phyloP scores from a whole-genome alignment of 2,888 invertebrate species.

The Pachliopta kotzebuea region DNA sequence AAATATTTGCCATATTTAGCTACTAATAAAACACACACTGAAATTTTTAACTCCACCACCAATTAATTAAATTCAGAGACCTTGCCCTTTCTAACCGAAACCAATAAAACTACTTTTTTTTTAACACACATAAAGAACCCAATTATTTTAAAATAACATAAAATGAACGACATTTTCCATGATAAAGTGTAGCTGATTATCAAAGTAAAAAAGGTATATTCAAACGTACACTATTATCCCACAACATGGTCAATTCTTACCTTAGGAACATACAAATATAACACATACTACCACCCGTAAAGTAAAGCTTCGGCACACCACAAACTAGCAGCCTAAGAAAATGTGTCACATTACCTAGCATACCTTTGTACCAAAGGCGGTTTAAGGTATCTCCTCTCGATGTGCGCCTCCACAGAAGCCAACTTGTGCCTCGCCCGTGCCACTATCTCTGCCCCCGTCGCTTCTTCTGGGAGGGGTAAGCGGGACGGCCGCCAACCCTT shows the following conservation, averaged over 20 bases:
- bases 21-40: slow-evolving; percentile 16
- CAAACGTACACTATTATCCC: not conserved
- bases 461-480: slow-evolving; percentile 74
- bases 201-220: not conserved
- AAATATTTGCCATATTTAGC: not conserved
- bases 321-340: slow-evolving; percentile 23
- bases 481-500: slow-evolving; percentile 89
- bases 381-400: slow-evolving; percentile 95
- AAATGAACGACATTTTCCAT: not conserved
- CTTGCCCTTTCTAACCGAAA: not conserved
- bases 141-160: not conserved
- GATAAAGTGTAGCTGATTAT: not conserved
- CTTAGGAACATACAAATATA: slow-evolving; percentile 11
- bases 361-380: slow-evolving; percentile 89
- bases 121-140: not conserved
- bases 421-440: slow-evolving; percentile 86
- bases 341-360: slow-evolving; percentile 42
- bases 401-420: slow-evolving; percentile 91
- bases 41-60: slow-evolving; percentile 21
- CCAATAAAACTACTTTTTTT: not conserved
- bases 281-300: slow-evolving; percentile 24
- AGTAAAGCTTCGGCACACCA: slow-evolving; percentile 20
- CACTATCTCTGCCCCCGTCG: slow-evolving; percentile 79
- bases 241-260: slow-evolving; percentile 9
- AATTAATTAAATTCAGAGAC: not conserved